Evolutionary conservation across 2,888 invertebrate genomes (phyloP), one percentile per base, ranked within the genome.

Genomic region (Drosophila acutilabella): DNA sequence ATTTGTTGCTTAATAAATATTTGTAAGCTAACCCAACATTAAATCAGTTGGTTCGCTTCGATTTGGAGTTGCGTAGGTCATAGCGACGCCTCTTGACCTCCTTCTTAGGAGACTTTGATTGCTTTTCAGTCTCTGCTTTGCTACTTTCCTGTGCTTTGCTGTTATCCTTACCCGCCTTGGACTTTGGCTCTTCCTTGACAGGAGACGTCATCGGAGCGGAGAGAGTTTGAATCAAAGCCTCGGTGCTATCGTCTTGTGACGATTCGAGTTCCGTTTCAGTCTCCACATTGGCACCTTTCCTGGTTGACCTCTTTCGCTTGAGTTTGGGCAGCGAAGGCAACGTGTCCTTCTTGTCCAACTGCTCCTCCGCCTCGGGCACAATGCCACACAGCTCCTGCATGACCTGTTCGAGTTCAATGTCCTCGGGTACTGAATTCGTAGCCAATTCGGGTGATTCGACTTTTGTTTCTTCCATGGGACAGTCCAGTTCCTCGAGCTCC

Each of bases 361-460:
- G 18, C 13, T 42, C 48, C 4, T 48, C 44, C 3, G 1, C 11
- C 0, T 50, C 67, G 11, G 8, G 5, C 0, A 20, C 51, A 0
- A 30, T 20, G 42, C 48, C 81, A 14, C 81, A 83, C 1, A 83
- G 45, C 30, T 70, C 72, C 38, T 83, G 62, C 72, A 81, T 67
- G 5, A 69, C 81, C 60, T 75, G 52, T 52, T 81, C 83, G 7
- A 83, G 61, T 8, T 74, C 68, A 0, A 71, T 53, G 10, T 74
- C 74, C 4, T 59, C 62, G 0, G 74, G 23, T 0, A 16, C 36
- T 6, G 33, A 16, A 1, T 20, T 8, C 1, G 7, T 16, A 1
- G 20, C 4, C 11, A n/a, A 7, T 18, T 40, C 33, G 1, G 18
- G 0, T 0, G 8, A 26, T 1, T 60, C 58, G 5, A 2, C 14